phyloP scores from a whole-genome alignment of 2,113 vertebrate species.

The Gambusia affinis region DNA sequence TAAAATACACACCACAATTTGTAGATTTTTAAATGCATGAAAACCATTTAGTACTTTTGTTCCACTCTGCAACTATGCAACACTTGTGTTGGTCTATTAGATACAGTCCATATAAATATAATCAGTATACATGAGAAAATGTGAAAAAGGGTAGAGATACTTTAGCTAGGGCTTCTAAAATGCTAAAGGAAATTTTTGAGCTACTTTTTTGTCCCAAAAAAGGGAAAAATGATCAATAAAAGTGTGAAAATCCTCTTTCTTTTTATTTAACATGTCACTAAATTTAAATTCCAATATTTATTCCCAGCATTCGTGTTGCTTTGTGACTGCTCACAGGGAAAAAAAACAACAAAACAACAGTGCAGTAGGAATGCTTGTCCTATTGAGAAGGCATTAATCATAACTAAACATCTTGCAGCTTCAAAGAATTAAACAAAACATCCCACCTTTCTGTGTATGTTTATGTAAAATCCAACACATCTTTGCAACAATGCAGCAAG shows the following conservation, averaged over 20 bases:
- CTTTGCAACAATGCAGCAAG: slow-evolving; percentile 47
- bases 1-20: too few relatives aligned
- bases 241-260: not conserved
- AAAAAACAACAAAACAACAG: slow-evolving; percentile 42
- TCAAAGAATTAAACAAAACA: slow-evolving; percentile 72
- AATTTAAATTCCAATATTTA: slow-evolving; percentile 35
- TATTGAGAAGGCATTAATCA: slow-evolving; percentile 69
- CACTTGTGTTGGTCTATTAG: too few relatives aligned
- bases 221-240: not conserved
- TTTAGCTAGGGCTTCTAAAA: too few relatives aligned
- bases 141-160: too few relatives aligned
- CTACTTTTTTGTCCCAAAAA: not conserved
- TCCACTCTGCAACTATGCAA: too few relatives aligned
- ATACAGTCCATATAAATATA: too few relatives aligned
- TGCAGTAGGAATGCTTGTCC: slow-evolving; percentile 45
- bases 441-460: slow-evolving; percentile 56
- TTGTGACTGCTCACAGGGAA: slow-evolving; percentile 32
- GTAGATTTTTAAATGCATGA: too few relatives aligned
- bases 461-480: slow-evolving; percentile 62
- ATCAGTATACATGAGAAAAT: too few relatives aligned
- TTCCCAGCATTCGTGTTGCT: slow-evolving; percentile 31
- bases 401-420: slow-evolving; percentile 61
- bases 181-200: not conserved
- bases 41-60: too few relatives aligned
- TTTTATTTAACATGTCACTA: slow-evolving; percentile 1